Evolutionary conservation across 1,140 invertebrate species (phyloP).

Genomic region (Drosophila tsacasi): DNA sequence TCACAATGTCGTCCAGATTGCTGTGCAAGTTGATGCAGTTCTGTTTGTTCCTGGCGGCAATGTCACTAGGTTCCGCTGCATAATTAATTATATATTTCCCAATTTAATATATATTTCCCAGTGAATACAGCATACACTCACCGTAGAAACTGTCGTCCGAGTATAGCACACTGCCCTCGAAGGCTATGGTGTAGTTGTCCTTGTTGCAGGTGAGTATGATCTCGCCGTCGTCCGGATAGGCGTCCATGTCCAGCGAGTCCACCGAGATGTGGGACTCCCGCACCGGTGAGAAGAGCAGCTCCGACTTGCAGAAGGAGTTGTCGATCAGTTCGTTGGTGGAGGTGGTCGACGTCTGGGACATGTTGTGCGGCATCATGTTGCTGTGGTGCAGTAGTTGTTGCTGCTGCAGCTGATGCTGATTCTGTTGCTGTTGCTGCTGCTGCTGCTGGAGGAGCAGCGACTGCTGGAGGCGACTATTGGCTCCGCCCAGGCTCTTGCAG

Average conservation of each 20-base stretch:
- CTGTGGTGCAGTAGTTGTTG: conserved; percentile 52
- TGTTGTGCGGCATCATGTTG: conserved; percentile 79
- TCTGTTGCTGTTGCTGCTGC: conserved; percentile 78
- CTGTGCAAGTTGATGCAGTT: conserved; percentile 84
- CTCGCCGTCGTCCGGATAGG: conserved; percentile 89
- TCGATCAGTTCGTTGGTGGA: conserved; percentile 83
- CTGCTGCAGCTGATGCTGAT: conserved; percentile 56
- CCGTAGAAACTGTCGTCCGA: conserved; percentile 93
- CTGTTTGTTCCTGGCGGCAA: conserved; percentile 72
- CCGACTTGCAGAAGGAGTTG: conserved; percentile 94
- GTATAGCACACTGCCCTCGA: conserved; percentile 95
- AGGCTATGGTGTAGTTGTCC: conserved; percentile 97
- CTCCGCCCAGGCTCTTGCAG: conserved; percentile 85
- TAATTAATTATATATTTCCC: background rate
- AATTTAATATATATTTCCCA: background rate
- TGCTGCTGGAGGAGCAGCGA: conserved; percentile 78
- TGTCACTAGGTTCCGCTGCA: conserved; percentile 77
- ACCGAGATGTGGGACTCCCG: conserved; percentile 95
- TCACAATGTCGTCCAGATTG: conserved; percentile 84
- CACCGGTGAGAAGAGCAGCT: conserved; percentile 95
- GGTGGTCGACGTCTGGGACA: conserved; percentile 81
- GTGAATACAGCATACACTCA: conserved; percentile 69
- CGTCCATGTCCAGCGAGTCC: conserved; percentile 95
- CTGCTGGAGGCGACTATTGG: conserved; percentile 77
- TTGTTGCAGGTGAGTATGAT: conserved; percentile 96